Percentiles rank a stretch among this genome's conserved stretches.
Evolutionary conservation across 2,797 vertebrate species (phyloP).

Genomic region (Takifugu ocellatus): DNA sequence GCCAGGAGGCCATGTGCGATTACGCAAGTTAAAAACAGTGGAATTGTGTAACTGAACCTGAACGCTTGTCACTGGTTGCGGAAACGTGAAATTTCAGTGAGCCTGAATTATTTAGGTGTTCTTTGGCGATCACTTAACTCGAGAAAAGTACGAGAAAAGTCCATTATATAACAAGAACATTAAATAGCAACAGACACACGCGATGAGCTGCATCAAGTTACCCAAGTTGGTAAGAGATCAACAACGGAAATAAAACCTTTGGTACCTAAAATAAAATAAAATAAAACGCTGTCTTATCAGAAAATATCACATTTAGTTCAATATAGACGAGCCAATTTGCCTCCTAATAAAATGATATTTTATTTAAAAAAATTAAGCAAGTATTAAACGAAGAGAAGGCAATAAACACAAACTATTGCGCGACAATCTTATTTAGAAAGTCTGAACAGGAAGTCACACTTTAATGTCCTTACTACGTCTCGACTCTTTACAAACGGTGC

Average conservation of each 20-base stretch:
- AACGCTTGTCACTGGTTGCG: background rate
- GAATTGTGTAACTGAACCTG: conserved; percentile 64
- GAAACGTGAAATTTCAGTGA: background rate
- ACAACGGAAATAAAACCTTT: background rate
- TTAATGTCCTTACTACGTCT: background rate
- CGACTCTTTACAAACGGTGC: conserved; percentile 15
- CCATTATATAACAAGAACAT: conserved; percentile 39
- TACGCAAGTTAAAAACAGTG: conserved; percentile 67
- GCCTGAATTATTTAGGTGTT: background rate
- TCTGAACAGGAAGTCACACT: background rate
- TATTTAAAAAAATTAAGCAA: too few relatives aligned
- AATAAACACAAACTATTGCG: background rate
- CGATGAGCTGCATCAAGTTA: conserved; percentile 6
- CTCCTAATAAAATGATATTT: too few relatives aligned
- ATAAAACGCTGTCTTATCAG: rapidly evolving
- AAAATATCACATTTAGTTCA: background rate
- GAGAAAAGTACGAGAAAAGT: conserved; percentile 10
- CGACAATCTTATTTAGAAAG: conserved; percentile 1
- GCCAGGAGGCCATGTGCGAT: conserved; percentile 38
- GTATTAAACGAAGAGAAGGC: background rate
- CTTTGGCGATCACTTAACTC: background rate
- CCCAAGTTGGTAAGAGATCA: background rate
- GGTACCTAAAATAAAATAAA: conserved; percentile 23
- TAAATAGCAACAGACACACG: conserved; percentile 18
- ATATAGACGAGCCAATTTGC: too few relatives aligned